Evolutionary conservation across 2,888 invertebrate genomes (phyloP), one percentile per base, ranked within the genome.

Genomic region (Argyresthia goedartella): DNA sequence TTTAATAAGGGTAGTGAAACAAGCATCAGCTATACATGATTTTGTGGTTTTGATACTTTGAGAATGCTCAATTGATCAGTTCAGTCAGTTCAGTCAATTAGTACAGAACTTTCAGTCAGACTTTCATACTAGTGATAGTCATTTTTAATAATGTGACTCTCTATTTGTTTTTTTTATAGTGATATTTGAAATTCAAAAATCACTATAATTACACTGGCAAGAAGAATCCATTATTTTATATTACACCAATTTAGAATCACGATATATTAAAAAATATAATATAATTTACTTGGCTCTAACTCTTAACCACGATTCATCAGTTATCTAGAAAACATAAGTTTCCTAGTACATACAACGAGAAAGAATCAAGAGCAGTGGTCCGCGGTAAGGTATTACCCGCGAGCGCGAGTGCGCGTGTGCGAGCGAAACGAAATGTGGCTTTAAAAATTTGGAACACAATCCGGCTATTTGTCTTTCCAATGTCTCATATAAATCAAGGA

Each of bases 371-470:
- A 71, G 66, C 63, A 60, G 64, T 65, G 62, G 59, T 65, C 60
- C 71, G 61, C 59, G 63, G 65, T 70, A 73, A 73, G 71, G 73
- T 67, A 72, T 71, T 76, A 75, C 62, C 68, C 61, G 68, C 71
- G 74, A 81, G 81, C 61, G 68, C 71, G 74, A 81, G 81, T 71
- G 79, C 76, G 82, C 78, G 81, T 72, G 66, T 63, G 63, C 67
- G 76, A 73, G 77, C 77, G 88, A 90, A 90, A 91, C 87, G 88
- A 91, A 91, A 91, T 91, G 90, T 88, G 90, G 90, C 90, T 89
- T 91, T 91, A 91, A 91, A 91, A 91, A 91, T 91, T 91, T 91
- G 90, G 91, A 89, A 91, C 91, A 90, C 91, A 91, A 91, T 91
- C 91, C 90, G 84, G 88, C 91, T 91, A 90, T 91, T 91, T 91